Evolutionary conservation across 2,113 vertebrate species (phyloP).

Genomic region (Ceyx margarethae): DNA sequence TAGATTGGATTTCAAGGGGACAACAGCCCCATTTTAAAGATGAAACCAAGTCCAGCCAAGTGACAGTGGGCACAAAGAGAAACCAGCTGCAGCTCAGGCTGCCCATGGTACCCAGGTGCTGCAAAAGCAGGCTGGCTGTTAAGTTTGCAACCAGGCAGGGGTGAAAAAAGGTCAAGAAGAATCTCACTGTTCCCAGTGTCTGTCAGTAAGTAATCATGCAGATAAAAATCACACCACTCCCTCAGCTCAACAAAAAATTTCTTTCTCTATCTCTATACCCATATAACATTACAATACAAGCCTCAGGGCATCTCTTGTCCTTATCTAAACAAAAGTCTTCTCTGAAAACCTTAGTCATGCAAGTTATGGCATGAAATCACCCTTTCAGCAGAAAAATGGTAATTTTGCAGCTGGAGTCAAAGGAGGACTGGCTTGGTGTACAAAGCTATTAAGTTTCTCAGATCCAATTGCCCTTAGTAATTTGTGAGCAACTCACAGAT

Average conservation of each 20-base stretch:
- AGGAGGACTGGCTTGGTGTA: conserved; percentile 49
- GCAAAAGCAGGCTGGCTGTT: not conserved
- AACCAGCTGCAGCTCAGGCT: not conserved
- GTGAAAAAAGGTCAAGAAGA: conserved; percentile 55
- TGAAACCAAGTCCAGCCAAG: accelerated
- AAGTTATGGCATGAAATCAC: conserved; percentile 68
- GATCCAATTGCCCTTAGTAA: conserved; percentile 44
- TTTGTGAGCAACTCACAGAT: conserved; percentile 6
- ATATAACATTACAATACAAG: conserved; percentile 64
- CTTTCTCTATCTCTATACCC: conserved; percentile 53
- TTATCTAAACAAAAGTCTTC: conserved; percentile 72
- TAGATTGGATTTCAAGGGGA: not conserved
- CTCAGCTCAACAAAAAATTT: conserved; percentile 58
- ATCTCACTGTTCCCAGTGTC: conserved; percentile 42
- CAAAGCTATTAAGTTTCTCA: conserved; percentile 52
- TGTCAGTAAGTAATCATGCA: conserved; percentile 66
- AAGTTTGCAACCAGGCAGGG: not conserved
- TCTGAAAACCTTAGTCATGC: conserved; percentile 70
- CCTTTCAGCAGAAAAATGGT: conserved; percentile 67
- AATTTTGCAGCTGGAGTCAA: conserved; percentile 64
- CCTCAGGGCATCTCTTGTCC: conserved; percentile 66
- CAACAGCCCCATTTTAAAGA: not conserved
- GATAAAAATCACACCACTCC: conserved; percentile 67
- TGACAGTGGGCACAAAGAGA: not conserved
- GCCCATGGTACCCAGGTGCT: not conserved